Conservation (phyloP, 2,797 vertebrate genomes). For the Holocentrus rufus region DNA sequence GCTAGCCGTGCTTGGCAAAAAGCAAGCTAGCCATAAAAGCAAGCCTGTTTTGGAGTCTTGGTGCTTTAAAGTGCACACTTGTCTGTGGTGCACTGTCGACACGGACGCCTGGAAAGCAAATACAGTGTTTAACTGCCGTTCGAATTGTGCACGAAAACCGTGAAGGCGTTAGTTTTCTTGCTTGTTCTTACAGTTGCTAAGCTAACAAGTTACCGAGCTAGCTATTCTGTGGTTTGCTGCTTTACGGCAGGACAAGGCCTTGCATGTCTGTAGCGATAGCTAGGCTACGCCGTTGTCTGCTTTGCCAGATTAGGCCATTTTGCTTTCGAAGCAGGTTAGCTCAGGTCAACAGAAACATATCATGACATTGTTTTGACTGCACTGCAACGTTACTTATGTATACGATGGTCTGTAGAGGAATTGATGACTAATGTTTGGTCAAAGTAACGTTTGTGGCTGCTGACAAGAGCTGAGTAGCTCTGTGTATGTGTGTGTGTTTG, state of each 20-base stretch:
- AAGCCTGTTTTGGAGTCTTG: constrained; percentile 22
- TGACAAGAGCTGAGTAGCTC: constrained; percentile 11
- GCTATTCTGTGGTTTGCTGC: constrained; percentile 50
- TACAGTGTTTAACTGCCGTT: background rate
- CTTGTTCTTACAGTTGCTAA: constrained; percentile 51
- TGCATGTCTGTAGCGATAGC: constrained; percentile 50
- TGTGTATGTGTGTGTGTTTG: background rate
- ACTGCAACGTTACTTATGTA: constrained; percentile 38
- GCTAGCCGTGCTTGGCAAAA: constrained; percentile 29
- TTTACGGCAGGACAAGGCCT: constrained; percentile 71
- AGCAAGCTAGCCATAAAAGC: constrained; percentile 19
- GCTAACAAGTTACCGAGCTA: constrained; percentile 55
- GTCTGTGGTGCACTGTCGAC: background rate
- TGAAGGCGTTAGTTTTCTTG: constrained; percentile 1
- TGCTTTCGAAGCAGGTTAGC: constrained; percentile 40
- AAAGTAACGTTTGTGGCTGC: constrained; percentile 39
- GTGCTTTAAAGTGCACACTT: background rate
- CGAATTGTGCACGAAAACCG: constrained; percentile 6
- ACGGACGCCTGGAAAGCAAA: background rate
- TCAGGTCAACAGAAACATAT: constrained; percentile 42
- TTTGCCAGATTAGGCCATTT: constrained; percentile 50
- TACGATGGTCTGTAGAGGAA: constrained; percentile 44
- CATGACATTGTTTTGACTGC: constrained; percentile 32
- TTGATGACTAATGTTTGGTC: constrained; percentile 68
- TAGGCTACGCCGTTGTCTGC: constrained; percentile 48